A percentile compares a stretch with the other conserved stretches of the same genome.
Evolutionary conservation across 92 coral and sea anemone species (phyloP).

Genomic region (Parazoanthus atlanticus): DNA sequence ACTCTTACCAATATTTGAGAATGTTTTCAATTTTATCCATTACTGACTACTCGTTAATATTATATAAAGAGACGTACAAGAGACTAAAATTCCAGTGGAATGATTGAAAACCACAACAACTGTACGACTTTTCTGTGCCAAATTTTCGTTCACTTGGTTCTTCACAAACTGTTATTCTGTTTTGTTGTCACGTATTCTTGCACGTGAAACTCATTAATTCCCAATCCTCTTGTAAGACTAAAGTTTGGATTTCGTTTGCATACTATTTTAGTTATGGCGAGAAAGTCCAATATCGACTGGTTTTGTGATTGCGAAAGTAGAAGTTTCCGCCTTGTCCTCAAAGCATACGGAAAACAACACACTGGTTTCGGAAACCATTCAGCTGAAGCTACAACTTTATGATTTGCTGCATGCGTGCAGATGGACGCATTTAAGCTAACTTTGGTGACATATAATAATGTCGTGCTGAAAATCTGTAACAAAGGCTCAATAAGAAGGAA

Average conservation of each 20-base stretch:
- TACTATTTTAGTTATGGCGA: not conserved
- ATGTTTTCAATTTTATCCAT: not conserved
- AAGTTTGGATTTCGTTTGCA: too few species aligned
- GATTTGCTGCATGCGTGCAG: not conserved
- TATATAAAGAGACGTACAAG: not conserved
- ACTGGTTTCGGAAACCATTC: not conserved
- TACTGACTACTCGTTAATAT: not conserved
- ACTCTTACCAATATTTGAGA: not conserved
- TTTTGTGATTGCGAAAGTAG: not conserved
- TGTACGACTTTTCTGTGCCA: not conserved
- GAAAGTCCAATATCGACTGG: not conserved
- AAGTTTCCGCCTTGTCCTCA: not conserved
- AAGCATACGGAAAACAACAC: not conserved
- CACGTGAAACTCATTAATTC: not conserved
- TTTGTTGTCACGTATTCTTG: not conserved
- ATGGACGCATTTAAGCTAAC: too few species aligned
- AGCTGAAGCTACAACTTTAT: not conserved
- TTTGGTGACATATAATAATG: not conserved
- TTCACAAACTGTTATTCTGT: too few species aligned
- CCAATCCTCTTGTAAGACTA: not conserved
- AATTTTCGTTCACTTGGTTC: not conserved
- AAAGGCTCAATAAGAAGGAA: too few species aligned
- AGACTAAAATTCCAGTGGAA: not conserved
- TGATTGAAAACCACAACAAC: too few species aligned
- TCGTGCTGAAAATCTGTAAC: too few species aligned